These are phyloP conservation scores for Cheilosia grossa DNA, from an alignment of 2,888 invertebrate species.

Conservation along the genomic window DNA sequence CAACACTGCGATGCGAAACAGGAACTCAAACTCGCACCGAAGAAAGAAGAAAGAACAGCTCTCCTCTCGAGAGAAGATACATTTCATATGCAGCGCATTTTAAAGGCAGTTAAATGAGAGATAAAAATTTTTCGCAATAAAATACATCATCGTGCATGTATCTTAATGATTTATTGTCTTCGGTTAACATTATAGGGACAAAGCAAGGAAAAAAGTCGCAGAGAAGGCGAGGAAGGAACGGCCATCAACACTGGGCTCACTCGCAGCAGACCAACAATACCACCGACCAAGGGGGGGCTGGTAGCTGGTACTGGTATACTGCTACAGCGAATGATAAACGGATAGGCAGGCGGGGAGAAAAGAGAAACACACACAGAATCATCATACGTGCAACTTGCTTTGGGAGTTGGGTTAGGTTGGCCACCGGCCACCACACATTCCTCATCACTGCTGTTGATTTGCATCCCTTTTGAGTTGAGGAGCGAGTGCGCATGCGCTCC, in stretches of 20 bases:
- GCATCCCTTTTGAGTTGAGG: conserved; percentile 57
- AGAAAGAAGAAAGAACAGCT: conserved; percentile 4
- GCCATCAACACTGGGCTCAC: conserved; percentile 52
- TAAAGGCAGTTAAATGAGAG: conserved; percentile 77
- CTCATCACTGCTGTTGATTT: conserved; percentile 63
- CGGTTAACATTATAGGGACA: conserved; percentile 73
- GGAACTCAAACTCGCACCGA: conserved; percentile 44
- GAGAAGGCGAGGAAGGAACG: conserved; percentile 38
- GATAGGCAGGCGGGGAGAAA: conserved; percentile 1
- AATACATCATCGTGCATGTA: conserved; percentile 77
- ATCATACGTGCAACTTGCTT: conserved; percentile 33
- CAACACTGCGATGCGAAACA: conserved; percentile 41
- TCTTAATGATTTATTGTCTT: conserved; percentile 77
- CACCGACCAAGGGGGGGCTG: conserved; percentile 27
- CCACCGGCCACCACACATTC: conserved; percentile 53
- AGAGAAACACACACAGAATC: conserved; percentile 1
- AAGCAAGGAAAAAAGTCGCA: conserved; percentile 24
- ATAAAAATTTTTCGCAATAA: conserved; percentile 77
- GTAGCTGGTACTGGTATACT: neutral
- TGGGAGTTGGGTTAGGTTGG: conserved; percentile 45
- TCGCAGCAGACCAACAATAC: conserved; percentile 41
- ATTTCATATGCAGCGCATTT: conserved; percentile 75
- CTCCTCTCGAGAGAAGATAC: conserved; percentile 54
- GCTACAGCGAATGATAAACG: conserved; percentile 52
- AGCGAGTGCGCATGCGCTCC: conserved; percentile 26